Evolutionary conservation across 2,113 vertebrate genomes (phyloP).

Genomic region (human (Homo sapiens)): DNA sequence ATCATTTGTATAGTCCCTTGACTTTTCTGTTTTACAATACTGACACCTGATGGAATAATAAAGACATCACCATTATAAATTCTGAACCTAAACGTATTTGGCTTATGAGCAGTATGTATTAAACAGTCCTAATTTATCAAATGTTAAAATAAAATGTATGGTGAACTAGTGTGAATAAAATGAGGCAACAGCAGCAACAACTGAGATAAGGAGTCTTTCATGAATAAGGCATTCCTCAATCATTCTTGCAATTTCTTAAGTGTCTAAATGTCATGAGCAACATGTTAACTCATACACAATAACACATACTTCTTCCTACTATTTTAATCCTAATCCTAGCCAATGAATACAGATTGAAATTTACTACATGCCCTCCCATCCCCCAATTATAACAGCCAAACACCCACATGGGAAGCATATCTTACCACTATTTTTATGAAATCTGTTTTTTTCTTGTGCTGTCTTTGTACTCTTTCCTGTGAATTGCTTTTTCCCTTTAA

Average conservation of each 20-base stretch:
- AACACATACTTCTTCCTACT: not conserved
- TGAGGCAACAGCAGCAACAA: not conserved
- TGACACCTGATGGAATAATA: constrained; percentile 67
- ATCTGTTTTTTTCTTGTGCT: constrained; percentile 66
- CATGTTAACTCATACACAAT: not conserved
- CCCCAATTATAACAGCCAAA: accelerated
- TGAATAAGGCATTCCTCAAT: not conserved
- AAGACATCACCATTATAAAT: not conserved
- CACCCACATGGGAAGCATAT: accelerated
- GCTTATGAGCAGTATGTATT: not conserved
- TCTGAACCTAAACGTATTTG: not conserved
- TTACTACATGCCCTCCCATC: accelerated
- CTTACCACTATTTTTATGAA: constrained; percentile 81
- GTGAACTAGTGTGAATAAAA: not conserved
- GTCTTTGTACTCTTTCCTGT: constrained; percentile 63
- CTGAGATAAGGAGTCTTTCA: not conserved
- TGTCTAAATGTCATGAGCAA: not conserved
- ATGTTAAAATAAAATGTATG: not conserved
- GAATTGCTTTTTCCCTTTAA: constrained; percentile 75
- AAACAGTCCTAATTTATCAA: not conserved
- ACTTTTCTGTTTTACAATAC: constrained; percentile 43
- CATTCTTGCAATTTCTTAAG: not conserved
- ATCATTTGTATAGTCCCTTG: not conserved
- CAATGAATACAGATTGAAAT: not conserved
- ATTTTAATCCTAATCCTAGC: not conserved